phyloP scores from a whole-genome alignment of 1,140 invertebrate species.

The Caenorhabditis remanei region DNA sequence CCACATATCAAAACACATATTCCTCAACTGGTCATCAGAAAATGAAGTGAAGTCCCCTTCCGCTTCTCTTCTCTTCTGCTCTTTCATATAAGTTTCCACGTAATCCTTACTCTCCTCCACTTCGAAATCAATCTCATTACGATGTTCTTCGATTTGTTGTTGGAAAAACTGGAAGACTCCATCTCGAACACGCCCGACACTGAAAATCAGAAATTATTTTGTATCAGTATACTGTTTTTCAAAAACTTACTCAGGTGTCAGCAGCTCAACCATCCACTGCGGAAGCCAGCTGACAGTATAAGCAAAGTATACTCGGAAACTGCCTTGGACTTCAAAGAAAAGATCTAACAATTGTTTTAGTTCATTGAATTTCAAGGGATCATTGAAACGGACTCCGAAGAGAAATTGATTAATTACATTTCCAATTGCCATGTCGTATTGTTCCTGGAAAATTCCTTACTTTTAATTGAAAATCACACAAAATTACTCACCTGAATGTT shows the following conservation, averaged over 20 bases:
- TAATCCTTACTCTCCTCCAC: slow-evolving; percentile 56
- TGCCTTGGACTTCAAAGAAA: slow-evolving; percentile 18
- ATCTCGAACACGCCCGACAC: neutral
- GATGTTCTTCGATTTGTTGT: slow-evolving; percentile 40
- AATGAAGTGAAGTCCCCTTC: slow-evolving; percentile 47
- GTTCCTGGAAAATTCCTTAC: neutral
- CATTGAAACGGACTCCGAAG: slow-evolving; percentile 1
- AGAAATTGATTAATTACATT: slow-evolving; percentile 30
- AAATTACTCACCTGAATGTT: neutral
- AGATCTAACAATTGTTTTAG: neutral
- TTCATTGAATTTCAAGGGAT: neutral
- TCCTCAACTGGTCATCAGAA: slow-evolving; percentile 39
- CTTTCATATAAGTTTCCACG: slow-evolving; percentile 64
- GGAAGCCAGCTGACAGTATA: slow-evolving; percentile 1
- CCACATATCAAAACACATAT: slow-evolving; percentile 73
- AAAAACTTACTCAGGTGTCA: slow-evolving; percentile 16
- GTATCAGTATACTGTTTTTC: neutral
- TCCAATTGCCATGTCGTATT: slow-evolving; percentile 30
- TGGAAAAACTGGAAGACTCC: slow-evolving; percentile 31
- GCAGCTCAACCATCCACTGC: slow-evolving; percentile 19
- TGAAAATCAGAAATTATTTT: neutral
- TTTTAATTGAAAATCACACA: neutral
- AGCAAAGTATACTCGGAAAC: neutral
- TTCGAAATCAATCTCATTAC: slow-evolving; percentile 52
- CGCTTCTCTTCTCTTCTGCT: slow-evolving; percentile 60